Base-by-base conservation (phyloP, 2,113 vertebrate species). In the Terrapene triunguis region DNA sequence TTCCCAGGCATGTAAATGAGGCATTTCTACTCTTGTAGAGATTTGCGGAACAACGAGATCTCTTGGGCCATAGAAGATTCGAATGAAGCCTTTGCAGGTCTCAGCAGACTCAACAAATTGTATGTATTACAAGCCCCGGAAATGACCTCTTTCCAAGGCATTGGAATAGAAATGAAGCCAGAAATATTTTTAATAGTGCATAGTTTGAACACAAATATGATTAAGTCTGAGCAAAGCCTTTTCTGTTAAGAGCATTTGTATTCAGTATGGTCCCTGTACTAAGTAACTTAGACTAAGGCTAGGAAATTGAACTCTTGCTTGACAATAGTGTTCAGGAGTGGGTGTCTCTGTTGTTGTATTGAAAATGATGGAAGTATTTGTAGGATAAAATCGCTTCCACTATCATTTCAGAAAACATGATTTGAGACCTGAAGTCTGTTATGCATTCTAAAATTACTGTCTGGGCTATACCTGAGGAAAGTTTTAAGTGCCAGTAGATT, bases 11-110 rank as follows among this genome's bases (percentile, higher is more conserved):
- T 62, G 85, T 5, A 84, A 53, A 88, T 27, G 83, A 21, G 14
- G 3, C 48, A 91, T 38, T 93, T 97, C 79, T 47, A 2, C 87
- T 97, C 84, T 97, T 98, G 21, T 97, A 99, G 99, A 96, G 98
- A 99, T 88, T 91, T 99, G 93, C 80, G 98, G 97, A 99, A 99
- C 97, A 99, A 99, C 80, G 98, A 99, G 96, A 99, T 99, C 97
- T 99, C 98, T 29, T 99, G 99, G 99, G 99, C 98, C 85, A 99
- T 99, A 91, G 99, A 99, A 97, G 99, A 99, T 97, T 97, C 99
- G 91, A 98, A 96, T 89, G 99, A 99, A 97, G 98, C 98, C 3
- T 99, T 99, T 96, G 90, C 97, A 93, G 99, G 98, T 94, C 98
- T 99, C 76, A 78, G 95, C 92, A 98, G 98, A 94, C 98, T 99